Conservation (phyloP, 1,140 invertebrate species). For the Achroia grisella region DNA sequence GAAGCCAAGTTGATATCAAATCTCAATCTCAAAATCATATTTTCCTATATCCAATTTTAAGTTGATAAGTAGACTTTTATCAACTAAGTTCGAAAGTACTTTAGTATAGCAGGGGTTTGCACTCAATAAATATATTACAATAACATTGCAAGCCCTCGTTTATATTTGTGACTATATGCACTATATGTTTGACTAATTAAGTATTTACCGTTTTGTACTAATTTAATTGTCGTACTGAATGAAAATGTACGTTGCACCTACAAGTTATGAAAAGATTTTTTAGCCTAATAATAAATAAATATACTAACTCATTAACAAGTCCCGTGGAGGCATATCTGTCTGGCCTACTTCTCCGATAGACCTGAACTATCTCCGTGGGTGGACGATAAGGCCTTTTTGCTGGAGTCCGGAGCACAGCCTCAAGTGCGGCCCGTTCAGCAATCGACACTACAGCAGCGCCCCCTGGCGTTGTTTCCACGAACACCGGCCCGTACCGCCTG, state of each 20-base stretch:
- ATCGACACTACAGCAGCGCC: conserved; percentile 85
- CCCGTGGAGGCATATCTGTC: conserved; percentile 87
- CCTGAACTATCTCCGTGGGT: conserved; percentile 86
- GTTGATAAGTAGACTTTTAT: no score
- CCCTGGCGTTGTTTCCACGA: conserved; percentile 84
- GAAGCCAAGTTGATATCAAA: no score
- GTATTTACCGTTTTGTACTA: no score
- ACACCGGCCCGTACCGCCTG: conserved; percentile 81
- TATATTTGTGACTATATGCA: no score
- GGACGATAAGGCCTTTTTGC: conserved; percentile 86
- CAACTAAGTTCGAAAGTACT: no score
- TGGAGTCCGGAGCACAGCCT: conserved; percentile 81
- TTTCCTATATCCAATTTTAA: no score
- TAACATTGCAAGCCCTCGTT: no score
- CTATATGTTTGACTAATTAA: no score
- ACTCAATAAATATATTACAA: no score
- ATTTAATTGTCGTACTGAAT: no score
- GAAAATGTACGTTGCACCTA: neutral
- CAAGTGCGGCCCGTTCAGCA: conserved; percentile 84
- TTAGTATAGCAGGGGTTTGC: no score
- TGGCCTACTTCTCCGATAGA: conserved; percentile 82
- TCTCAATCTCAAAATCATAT: no score
- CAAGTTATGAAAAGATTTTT: neutral
- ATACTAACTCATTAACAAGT: conserved; percentile 83
- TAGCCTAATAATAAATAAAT: neutral